Percentiles rank a stretch among this genome's conserved stretches.
These are phyloP conservation scores for Megaptera novaeangliae DNA, from an alignment of 2,113 vertebrate genomes.

Conservation along the genomic window DNA sequence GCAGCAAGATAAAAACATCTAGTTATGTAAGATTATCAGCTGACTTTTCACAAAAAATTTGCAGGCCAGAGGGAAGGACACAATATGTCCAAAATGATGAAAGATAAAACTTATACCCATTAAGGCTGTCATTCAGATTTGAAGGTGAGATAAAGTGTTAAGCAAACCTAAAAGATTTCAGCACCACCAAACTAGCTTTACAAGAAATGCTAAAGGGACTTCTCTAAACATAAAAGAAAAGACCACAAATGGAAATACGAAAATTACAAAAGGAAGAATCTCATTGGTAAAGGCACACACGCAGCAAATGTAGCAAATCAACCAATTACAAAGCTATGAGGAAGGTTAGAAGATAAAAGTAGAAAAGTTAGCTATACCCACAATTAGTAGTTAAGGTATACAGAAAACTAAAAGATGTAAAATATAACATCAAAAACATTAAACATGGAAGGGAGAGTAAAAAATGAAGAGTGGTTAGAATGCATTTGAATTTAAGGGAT, in stretches of 20 bases:
- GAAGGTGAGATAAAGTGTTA: neutral
- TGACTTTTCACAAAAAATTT: neutral
- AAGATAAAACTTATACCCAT: neutral
- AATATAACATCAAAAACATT: neutral
- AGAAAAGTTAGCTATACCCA: neutral
- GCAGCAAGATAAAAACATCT: neutral
- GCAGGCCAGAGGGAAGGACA: neutral
- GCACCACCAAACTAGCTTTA: neutral
- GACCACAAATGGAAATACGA: neutral
- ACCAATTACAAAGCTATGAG: neutral
- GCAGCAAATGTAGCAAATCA: neutral
- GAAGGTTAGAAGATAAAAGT: neutral
- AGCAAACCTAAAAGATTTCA: neutral
- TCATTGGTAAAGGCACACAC: neutral
- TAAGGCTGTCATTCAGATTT: neutral
- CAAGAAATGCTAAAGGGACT: neutral
- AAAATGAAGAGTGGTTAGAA: neutral
- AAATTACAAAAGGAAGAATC: neutral
- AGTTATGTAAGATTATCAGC: neutral
- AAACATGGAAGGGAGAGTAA: neutral
- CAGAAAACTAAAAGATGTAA: neutral
- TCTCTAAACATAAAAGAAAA: neutral
- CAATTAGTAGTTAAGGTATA: neutral
- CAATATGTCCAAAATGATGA: neutral
- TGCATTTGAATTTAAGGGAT: neutral